Evolutionary conservation across 2,888 invertebrate genomes (phyloP).

Genomic region (Elmis aenea): DNA sequence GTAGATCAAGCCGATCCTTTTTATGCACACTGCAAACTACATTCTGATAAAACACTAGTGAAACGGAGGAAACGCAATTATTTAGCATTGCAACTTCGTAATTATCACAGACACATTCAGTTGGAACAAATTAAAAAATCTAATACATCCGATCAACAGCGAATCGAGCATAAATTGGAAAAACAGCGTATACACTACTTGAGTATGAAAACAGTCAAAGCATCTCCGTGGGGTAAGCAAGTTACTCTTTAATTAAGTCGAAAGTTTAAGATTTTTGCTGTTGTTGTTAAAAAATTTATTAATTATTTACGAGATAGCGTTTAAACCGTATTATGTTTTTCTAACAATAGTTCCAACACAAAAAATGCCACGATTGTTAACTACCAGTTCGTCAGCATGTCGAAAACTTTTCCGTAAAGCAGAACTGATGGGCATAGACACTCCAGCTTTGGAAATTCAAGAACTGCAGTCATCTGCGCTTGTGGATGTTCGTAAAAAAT

Average conservation of each 20-base stretch:
- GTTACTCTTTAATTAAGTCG: constrained; percentile 12
- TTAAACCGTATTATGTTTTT: constrained; percentile 23
- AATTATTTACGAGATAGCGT: constrained; percentile 1
- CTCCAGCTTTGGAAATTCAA: constrained; percentile 72
- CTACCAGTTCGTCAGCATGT: constrained; percentile 86
- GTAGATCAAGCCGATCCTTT: constrained; percentile 94
- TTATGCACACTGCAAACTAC: constrained; percentile 93
- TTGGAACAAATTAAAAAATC: constrained; percentile 58
- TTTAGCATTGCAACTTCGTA: constrained; percentile 78
- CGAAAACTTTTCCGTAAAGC: constrained; percentile 78
- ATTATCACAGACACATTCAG: constrained; percentile 60
- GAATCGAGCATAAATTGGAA: constrained; percentile 75
- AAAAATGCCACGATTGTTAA: constrained; percentile 86
- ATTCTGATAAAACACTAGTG: constrained; percentile 86
- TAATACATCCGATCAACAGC: constrained; percentile 62
- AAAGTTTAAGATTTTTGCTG: constrained; percentile 2
- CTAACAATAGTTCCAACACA: constrained; percentile 89
- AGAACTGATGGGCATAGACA: constrained; percentile 85
- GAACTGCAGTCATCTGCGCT: constrained; percentile 77
- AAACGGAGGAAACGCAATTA: constrained; percentile 78
- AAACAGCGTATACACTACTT: constrained; percentile 82
- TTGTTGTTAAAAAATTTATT: constrained; percentile 4
- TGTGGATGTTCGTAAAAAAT: constrained; percentile 84
- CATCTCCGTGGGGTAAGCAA: constrained; percentile 77
- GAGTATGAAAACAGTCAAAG: constrained; percentile 65